Evolutionary conservation across 2,888 invertebrate species (phyloP), one percentile per base, ranked within the genome.

Genomic region (Caenorhabditis afra): DNA sequence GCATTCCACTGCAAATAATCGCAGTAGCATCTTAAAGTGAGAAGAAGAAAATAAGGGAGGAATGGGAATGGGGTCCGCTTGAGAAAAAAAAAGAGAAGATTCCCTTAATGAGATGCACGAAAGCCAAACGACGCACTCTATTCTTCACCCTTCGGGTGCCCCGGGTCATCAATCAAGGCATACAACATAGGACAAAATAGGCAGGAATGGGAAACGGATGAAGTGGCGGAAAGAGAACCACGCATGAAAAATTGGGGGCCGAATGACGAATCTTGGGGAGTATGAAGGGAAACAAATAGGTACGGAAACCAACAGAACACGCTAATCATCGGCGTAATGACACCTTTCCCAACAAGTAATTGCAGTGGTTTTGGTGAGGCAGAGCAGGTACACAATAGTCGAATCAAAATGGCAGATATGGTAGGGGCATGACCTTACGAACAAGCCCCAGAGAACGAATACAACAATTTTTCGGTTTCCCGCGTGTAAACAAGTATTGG

Each of bases 1-100:
- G 71, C 71, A 71, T 52, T 39, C 47, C 20, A 20, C 53, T 61
- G 52, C 62, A 64, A 71, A 71, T 64, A 71, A 47, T 39, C 50
- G 20, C 18, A 18, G n/a, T n/a, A 29, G 29, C 29, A 7, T 29
- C 7, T 29, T 29, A 7, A 29, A 29, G 29, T 7, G 7, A 29
- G 29, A 5, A 7, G 7, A 20, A 23, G 20, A 16, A 64, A 39
- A 55, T 41, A 50, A n/a, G 22, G 18, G 29, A 18, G 16, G 41
- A 20, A 65, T 44, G 1, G 20, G 49, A 23, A 23, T 39, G 2
- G 20, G 18, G 20, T 39, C 16, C 12, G 44, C 44, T 16, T 14
- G 7, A 35, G 1, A 39, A 12, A 12, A 14, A 61, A 49, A 29
- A 8, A 14, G n/a, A 22, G 23, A 18, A 39, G 8, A 50, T 18